Evolutionary conservation across 2,113 vertebrate genomes (phyloP), one percentile per base, ranked within the genome.

Genomic region (Polyodon spathula): DNA sequence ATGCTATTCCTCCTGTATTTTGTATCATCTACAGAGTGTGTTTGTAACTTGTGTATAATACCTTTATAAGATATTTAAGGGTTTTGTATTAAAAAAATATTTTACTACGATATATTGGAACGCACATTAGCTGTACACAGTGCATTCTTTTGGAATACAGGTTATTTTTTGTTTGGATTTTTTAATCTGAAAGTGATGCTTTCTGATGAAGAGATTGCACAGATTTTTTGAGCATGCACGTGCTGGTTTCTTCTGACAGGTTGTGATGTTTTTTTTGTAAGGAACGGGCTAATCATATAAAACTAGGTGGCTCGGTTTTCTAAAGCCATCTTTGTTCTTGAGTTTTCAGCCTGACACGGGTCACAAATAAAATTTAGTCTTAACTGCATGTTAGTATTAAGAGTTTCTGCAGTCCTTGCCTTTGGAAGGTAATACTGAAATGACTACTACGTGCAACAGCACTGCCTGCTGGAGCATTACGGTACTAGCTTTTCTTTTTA

Each of bases 391-490:
- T 78, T 71, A 75, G 77, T 71, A 64, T 75, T 66, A 65, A 55
- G 74, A 72, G 75, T 77, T 65, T 71, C 73, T 73, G 71, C 79
- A 73, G 73, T 56, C 59, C 46, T 60, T 69, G 8, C 46, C 56
- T 55, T 51, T 40, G 7, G 40, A 41, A 38, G 52, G 40, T 16
- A 14, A 7, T 48, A 37, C 46, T n/a, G 40, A 4, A 8, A n/a
- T 41, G 56, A 27, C 11, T 6, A 64, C n/a, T n/a, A n/a, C 68
- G 68, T 68, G 42, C 76, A 78, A 71, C 65, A 71, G 64, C 77
- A 65, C 79, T 80, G 74, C 76, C 73, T 73, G 63, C 73, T 78
- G 80, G 78, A 71, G n/a, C 16, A 56, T 9, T 14, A 1, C n/a
- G 10, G 11, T 14, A 10, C 5, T n/a, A 50, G 8, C 5, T 7